Base-by-base conservation (phyloP, 2,888 invertebrate genomes). In the Acholoe squamosa region DNA sequence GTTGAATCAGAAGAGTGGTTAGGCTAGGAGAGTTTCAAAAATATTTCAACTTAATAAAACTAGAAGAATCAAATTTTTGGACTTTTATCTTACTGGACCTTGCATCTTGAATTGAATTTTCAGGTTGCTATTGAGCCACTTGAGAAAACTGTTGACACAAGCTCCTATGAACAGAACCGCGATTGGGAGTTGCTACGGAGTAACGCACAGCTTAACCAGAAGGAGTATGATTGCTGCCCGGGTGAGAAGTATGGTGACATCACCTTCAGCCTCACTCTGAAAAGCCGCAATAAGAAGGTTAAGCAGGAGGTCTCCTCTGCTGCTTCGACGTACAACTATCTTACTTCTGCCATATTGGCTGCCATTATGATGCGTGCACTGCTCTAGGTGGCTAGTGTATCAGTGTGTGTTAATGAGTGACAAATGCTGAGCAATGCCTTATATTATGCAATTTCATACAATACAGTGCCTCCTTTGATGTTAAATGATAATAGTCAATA, bases 191-290 rank as follows among this genome's bases (percentile, higher is more conserved):
- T 80, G 16, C 34, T 80, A 43, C 33, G 80, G 16, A 34, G 22
- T 19, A 22, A 34, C 22, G 33, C 80, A 5, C 0, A 19, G 0
- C 12, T 80, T n/a, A 43, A 80, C 33, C 43, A 33, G 14, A 80
- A 80, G n/a, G 22, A 80, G 43, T 80, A 80, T 43, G 80, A 80
- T 19, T 80, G 80, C 80, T 80, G 80, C 34, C 80, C 80, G 34
- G 43, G 25, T n/a, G 80, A 80, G 33, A 80, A 19, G n/a, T 80
- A 80, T 22, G n/a, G 34, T n/a, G 34, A 80, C 43, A 43, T 80
- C 80, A 34, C 80, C 33, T 80, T 34, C 80, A 80, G 43, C 33
- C 33, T 80, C 80, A 80, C 80, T n/a, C 80, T 80, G 34, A 80
- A 80, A 80, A 14, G 80, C 19, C 33, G 80, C 19, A 33, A 43